Evolutionary conservation across 2,113 vertebrate genomes (phyloP).

Genomic region (Clarias magur): DNA sequence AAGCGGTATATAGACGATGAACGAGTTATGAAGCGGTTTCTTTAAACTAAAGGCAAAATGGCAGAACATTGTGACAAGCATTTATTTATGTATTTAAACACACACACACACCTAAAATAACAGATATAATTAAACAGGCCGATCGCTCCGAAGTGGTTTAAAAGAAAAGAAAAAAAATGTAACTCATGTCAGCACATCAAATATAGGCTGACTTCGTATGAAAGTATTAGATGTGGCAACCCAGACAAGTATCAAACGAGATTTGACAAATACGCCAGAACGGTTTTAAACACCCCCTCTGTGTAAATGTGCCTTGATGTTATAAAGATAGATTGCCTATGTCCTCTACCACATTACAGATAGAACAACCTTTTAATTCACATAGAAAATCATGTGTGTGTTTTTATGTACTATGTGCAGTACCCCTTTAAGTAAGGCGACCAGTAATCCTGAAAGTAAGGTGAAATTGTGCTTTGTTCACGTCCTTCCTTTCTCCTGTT

Average conservation of each 20-base stretch:
- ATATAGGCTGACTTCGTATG: not conserved
- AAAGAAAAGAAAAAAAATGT: not conserved
- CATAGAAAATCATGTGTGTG: not conserved
- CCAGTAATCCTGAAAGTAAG: not conserved
- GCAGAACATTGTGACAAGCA: not conserved
- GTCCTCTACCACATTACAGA: not conserved
- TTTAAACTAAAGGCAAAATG: not conserved
- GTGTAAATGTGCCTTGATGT: conserved; percentile 2
- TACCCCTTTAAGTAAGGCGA: not conserved
- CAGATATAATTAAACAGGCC: not conserved
- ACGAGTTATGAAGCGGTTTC: not conserved
- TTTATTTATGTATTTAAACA: not conserved
- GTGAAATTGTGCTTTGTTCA: not conserved
- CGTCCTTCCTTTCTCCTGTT: not conserved
- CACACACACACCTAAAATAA: no score
- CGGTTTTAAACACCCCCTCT: not conserved
- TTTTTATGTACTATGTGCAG: not conserved
- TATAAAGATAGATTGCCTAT: not conserved
- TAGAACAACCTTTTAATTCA: not conserved
- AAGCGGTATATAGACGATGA: no score
- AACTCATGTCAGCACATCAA: not conserved
- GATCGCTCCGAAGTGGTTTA: not conserved
- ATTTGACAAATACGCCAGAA: no score
- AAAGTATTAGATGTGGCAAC: not conserved
- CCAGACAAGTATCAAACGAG: no score